Evolutionary conservation across 1,140 invertebrate genomes (phyloP).

Genomic region (Chironomus striatipennis): DNA sequence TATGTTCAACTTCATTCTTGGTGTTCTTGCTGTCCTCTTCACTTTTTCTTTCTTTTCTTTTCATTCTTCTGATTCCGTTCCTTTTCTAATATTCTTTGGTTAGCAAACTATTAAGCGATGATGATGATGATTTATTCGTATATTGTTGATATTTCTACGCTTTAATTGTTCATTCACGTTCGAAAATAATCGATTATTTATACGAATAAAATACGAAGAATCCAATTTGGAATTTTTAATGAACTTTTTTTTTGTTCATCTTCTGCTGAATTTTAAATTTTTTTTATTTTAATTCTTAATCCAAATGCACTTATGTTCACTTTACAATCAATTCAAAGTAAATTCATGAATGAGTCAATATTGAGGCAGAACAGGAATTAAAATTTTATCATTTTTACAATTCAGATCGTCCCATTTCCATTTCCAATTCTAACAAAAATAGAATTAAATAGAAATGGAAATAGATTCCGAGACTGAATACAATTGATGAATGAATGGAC

Average conservation of each 20-base stretch:
- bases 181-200: background rate
- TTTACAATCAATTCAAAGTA: background rate
- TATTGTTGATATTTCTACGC: conserved; percentile 5
- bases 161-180: conserved; percentile 8
- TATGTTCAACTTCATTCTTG: background rate
- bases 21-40: background rate
- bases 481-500: conserved; percentile 20
- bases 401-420: no score
- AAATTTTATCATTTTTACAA: no score
- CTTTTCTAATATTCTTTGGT: background rate
- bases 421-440: no score
- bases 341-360: background rate
- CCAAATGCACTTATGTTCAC: no score
- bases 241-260: background rate
- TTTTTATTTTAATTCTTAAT: no score
- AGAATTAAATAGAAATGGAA: no score
- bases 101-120: background rate
- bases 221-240: background rate
- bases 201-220: background rate
- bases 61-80: background rate
- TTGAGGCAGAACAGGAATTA: no score
- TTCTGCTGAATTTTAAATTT: background rate
- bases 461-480: background rate
- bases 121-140: conserved; percentile 3
- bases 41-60: conserved; percentile 5